Evolutionary conservation across 2,888 invertebrate species (phyloP), one percentile per base, ranked within the genome.

Genomic region (Acleris laterana): DNA sequence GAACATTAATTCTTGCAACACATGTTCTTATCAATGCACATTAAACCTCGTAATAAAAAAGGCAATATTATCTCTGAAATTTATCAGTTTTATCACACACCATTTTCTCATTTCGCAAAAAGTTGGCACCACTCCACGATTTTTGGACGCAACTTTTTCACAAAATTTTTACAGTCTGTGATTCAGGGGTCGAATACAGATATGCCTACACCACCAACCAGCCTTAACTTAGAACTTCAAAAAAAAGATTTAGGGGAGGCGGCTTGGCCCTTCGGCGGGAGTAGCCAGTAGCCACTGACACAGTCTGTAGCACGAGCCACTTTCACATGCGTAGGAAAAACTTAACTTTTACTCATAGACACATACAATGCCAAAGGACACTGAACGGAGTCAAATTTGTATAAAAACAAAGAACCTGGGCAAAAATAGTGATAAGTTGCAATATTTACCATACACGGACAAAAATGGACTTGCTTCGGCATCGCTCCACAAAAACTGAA

Each of bases 381-480:
- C 9, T 9, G 11, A 32, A 32, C 0, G 11, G 11, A 32, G 32
- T 32, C 32, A 1, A 32, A 9, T 32, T 32, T 11, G 32, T 13
- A 32, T 32, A 32, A 13, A 32, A 9, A 32, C 3, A 13, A 11
- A 32, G 32, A 32, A 11, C 13, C 11, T 32, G 32, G 32, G 32
- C 2, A 3, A 3, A 9, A 38, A 13, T 13, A 13, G 13, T 49
- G 11, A 5, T 49, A 20, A 20, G 3, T 17, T 13, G 17, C n/a
- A 49, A 56, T 68, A 53, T 44, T 64, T 61, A 68, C 68, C 64
- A 55, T n/a, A 20, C 68, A 64, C 19, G 42, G 64, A 64, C 64
- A 68, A 51, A 68, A 68, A 17, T 61, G 56, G 57, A 68, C 68
- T 64, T 64, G 60, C 48, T 68, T 64, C 51, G 53, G 32, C 63